Evolutionary conservation across 1,140 invertebrate genomes (phyloP), one percentile per base, ranked within the genome.

Genomic region (Pseudachorutes palmiensis): DNA sequence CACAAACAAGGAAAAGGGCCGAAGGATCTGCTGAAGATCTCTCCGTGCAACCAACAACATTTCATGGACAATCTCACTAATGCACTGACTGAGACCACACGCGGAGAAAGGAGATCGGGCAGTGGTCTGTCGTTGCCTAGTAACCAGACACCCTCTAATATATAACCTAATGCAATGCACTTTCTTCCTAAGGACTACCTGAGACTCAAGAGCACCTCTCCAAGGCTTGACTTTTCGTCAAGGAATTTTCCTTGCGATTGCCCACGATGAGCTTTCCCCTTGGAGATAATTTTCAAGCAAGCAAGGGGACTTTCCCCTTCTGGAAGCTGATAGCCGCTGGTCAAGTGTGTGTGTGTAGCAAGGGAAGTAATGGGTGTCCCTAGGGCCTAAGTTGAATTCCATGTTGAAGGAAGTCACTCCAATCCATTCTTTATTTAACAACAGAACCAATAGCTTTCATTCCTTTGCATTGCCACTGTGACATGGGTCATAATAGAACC

Each of bases 301-400:
- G n/a, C n/a, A 45, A 45, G 19, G 36, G 36, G 36, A 12, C 19
- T 45, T 45, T 45, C 36, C 36, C 36, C 9, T 19, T 45, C 36
- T 19, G 9, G 19, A 9, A 19, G 36, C 36, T 45, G 36, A 9
- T 45, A 9, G 36, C 36, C 36, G 36, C 19, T 45, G 9, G 36
- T 12, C n/a, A 45, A 45, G 36, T 45, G 36, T 12, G 36, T 9
- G 36, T 12, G 36, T 45, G 36, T 45, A 55, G 51, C 24, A 5
- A 55, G 24, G 51, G 12, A 22, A 9, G 31, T 41, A 64, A 64
- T 64, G 55, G 36, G 65, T 63, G 55, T 69, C 68, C 68, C 64
- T 30, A 62, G 64, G 68, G 68, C 41, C 68, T 41, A 62, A 69
- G 59, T 65, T 45, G 41, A 66, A 69, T 55, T 69, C 64, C 68